Evolutionary conservation across 1,140 invertebrate species (phyloP).

Genomic region (Drosophila bocqueti): DNA sequence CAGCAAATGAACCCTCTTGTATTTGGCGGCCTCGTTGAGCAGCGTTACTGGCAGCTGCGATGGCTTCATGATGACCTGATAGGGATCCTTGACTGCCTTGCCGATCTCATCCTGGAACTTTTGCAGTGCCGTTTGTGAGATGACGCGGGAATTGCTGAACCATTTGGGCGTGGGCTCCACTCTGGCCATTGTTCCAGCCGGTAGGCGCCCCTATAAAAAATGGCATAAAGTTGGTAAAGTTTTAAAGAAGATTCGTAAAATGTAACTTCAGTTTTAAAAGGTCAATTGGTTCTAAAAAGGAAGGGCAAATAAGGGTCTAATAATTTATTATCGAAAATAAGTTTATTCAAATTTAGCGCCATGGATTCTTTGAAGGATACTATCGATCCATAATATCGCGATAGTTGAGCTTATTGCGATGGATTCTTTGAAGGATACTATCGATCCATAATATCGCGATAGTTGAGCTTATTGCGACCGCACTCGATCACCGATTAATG

Average conservation of each 20-base stretch:
- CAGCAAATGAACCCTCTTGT: slow-evolving; percentile 96
- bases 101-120: slow-evolving; percentile 98
- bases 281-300: background rate
- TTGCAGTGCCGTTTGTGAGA: slow-evolving; percentile 97
- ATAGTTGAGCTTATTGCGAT: background rate
- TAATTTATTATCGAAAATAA: no score
- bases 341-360: background rate
- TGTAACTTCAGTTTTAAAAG: background rate
- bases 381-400: slow-evolving; percentile 2
- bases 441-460: slow-evolving; percentile 1
- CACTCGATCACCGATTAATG: background rate
- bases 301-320: background rate
- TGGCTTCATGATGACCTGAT: slow-evolving; percentile 98
- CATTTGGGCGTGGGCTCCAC: slow-evolving; percentile 99
- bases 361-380: background rate
- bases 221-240: background rate
- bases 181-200: slow-evolving; percentile 95
- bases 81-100: slow-evolving; percentile 97
- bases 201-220: slow-evolving; percentile 89
- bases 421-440: background rate
- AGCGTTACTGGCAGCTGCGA: slow-evolving; percentile 97
- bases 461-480: background rate
- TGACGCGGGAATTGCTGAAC: slow-evolving; percentile 97
- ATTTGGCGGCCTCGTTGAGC: slow-evolving; percentile 96
- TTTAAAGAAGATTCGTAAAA: background rate